A percentile compares a stretch with the other conserved stretches of the same genome.
phyloP scores from a whole-genome alignment of 2,797 vertebrate species.

The Acipenser ruthenus region DNA sequence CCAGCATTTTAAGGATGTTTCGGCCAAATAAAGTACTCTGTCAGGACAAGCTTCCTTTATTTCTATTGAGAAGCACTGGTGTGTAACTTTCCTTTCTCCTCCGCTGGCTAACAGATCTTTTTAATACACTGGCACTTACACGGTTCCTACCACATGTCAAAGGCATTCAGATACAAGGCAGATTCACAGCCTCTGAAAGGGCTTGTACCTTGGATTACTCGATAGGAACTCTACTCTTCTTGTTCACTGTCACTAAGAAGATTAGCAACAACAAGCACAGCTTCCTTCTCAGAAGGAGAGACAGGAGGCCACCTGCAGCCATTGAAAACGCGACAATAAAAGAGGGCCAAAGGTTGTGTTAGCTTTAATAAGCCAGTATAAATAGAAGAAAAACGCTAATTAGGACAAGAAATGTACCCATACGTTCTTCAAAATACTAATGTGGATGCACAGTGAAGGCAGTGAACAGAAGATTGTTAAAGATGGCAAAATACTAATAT shows the following conservation, averaged over 20 bases:
- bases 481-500: too few species aligned
- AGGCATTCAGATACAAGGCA: constrained; percentile 31
- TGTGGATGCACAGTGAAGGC: background rate
- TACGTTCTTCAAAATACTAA: background rate
- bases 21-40: constrained; percentile 35
- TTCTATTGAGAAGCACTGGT: constrained; percentile 41
- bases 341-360: constrained; percentile 3
- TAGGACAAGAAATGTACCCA: background rate
- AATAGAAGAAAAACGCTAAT: background rate
- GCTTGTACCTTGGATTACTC: constrained; percentile 22
- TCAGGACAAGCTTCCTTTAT: constrained; percentile 37
- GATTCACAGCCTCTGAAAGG: constrained; percentile 34
- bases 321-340: constrained; percentile 19
- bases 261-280: constrained; percentile 32
- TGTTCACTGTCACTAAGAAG: constrained; percentile 30
- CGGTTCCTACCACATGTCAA: constrained; percentile 32
- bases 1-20: constrained; percentile 39
- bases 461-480: too few species aligned
- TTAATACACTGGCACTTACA: constrained; percentile 37
- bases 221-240: constrained; percentile 19
- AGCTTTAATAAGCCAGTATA: constrained; percentile 10
- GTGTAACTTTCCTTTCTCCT: constrained; percentile 39
- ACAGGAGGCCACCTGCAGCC: constrained; percentile 19
- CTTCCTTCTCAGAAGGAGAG: constrained; percentile 17
- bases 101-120: constrained; percentile 27